phyloP scores from a whole-genome alignment of 2,797 vertebrate genomes.

The Borostomias antarcticus region DNA sequence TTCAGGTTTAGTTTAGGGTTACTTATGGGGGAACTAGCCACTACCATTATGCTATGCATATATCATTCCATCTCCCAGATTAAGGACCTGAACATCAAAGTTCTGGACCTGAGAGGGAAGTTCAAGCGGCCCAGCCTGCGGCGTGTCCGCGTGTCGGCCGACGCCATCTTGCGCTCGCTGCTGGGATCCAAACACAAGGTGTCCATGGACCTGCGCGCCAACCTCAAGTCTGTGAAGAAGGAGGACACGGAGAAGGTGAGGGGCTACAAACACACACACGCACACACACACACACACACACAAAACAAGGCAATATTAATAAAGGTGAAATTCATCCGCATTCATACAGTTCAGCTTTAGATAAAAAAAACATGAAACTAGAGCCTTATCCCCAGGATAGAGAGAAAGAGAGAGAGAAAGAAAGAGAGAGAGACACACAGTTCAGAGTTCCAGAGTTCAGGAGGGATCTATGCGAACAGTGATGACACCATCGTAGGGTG shows the following conservation, averaged over 20 bases:
- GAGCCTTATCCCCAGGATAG: no score
- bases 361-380: no score
- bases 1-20: no score
- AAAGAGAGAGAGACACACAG: constrained; percentile 16
- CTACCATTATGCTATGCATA: no score
- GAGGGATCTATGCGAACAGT: constrained; percentile 51
- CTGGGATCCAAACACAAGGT: constrained; percentile 96
- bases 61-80: constrained; percentile 74
- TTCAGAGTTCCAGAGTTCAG: constrained; percentile 24
- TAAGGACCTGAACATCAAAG: constrained; percentile 91
- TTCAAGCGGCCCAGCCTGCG: constrained; percentile 89
- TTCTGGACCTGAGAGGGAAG: constrained; percentile 91
- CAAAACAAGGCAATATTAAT: no score
- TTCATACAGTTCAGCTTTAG: no score
- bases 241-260: constrained; percentile 92
- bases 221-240: constrained; percentile 95
- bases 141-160: constrained; percentile 88
- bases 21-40: no score
- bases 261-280: background rate
- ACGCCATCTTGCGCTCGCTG: constrained; percentile 91
- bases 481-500: no score
- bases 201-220: constrained; percentile 93
- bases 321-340: no score
- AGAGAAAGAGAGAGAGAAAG: background rate
- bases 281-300: background rate